A percentile compares a stretch with the other conserved stretches of the same genome.
Evolutionary conservation across 2,888 invertebrate genomes (phyloP).

Genomic region (Saturnia japonica): DNA sequence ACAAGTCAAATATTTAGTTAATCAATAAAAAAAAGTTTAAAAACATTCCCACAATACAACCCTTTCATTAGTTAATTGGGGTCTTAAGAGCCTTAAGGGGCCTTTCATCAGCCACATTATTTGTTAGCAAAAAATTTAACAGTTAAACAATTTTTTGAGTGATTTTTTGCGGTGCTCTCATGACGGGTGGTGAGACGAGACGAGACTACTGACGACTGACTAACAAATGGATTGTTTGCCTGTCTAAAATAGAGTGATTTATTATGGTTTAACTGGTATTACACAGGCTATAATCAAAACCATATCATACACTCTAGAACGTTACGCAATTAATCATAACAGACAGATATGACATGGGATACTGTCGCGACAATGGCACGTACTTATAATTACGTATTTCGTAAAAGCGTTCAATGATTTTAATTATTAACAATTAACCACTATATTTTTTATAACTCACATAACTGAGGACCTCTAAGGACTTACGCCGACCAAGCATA

Average conservation of each 20-base stretch:
- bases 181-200: constrained; percentile 59
- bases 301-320: constrained; percentile 27
- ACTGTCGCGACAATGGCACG: constrained; percentile 19
- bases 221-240: constrained; percentile 69
- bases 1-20: constrained; percentile 16
- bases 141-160: constrained; percentile 42
- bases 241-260: constrained; percentile 64
- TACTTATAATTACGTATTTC: constrained; percentile 7
- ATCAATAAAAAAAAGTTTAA: constrained; percentile 18
- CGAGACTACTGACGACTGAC: constrained; percentile 55
- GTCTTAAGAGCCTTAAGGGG: constrained; percentile 47
- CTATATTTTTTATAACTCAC: too few relatives aligned
- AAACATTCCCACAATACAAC: constrained; percentile 27
- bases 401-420: neutral
- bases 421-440: neutral
- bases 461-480: too few relatives aligned
- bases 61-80: constrained; percentile 55
- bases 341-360: constrained; percentile 16
- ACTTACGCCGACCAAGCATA: too few relatives aligned
- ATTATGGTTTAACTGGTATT: constrained; percentile 44
- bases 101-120: constrained; percentile 47
- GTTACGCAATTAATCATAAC: constrained; percentile 34
- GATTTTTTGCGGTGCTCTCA: constrained; percentile 59
- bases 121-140: constrained; percentile 51
- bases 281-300: constrained; percentile 23